Base-by-base conservation (phyloP, 2,888 invertebrate species). In the Ashinkailepas kermadecensis region DNA sequence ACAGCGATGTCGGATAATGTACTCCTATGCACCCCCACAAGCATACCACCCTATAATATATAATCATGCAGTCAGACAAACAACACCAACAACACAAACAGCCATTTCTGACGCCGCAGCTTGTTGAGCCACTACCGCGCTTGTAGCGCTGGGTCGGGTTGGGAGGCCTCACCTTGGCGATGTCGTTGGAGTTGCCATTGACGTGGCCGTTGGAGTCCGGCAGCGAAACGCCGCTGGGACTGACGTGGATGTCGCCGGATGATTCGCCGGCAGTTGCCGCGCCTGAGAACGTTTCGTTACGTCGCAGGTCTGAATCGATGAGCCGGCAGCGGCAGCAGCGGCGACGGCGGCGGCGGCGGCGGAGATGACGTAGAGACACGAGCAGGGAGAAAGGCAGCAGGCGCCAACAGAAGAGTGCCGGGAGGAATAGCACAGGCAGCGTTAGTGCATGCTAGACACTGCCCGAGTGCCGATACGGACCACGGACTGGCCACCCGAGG, bases 191-290 rank as follows among this genome's bases (percentile, higher is more conserved):
- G 57, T 23, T 58, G 79, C 79, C 79, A 25, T 79, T 79, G 79
- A 10, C 23, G 79, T 79, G 79, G 7, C 79, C 58, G 79, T 79
- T 79, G 58, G 79, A 1, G 58, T 79, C 79, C 4, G 79, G 58
- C 79, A 79, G 58, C 7, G 79, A 79, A 15, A 79, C 58, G 58
- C 79, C 79, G 79, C 79, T 79, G 58, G 79, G 79, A 25, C 79
- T 79, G 58, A 23, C 23, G 58, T 79, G 79, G 10, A 79, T 23
- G 23, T 58, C 79, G 23, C 23, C 79, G 1, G 57, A 1, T 15
- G 8, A 18, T 1, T 79, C 79, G 15, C 74, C 74, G 25, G 58
- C 57, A n/a, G n/a, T 58, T 9, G 79, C 79, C 23, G 79, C 79
- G 79, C 79, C 79, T 79, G 79, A 18, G 79, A 58, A 57, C 23